Percentiles rank a stretch among this genome's conserved stretches.
These are phyloP conservation scores for Fulmarus glacialis DNA, from an alignment of 2,113 vertebrate species.

Conservation along the genomic window DNA sequence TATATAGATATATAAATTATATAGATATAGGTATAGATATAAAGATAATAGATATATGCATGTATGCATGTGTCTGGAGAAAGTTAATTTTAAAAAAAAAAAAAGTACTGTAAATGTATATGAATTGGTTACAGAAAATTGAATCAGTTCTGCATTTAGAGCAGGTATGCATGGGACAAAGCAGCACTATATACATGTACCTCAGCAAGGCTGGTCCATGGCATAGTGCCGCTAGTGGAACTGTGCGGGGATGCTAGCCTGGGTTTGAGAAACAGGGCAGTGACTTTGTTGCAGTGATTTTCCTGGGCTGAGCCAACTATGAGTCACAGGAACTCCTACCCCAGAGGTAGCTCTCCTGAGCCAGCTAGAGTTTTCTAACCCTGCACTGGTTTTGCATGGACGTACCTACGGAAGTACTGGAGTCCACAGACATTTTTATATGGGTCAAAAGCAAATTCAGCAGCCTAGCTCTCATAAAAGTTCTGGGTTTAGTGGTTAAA, in stretches of 20 bases:
- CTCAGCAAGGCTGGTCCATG: background rate
- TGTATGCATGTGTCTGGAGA: background rate
- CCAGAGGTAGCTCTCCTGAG: background rate
- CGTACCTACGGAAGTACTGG: fast-evolving
- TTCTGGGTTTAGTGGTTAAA: background rate
- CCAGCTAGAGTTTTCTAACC: background rate
- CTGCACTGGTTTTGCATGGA: background rate
- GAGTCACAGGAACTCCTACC: background rate
- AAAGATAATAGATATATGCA: background rate
- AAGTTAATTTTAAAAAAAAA: background rate
- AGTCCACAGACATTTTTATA: background rate
- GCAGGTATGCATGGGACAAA: background rate
- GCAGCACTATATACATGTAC: background rate
- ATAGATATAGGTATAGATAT: background rate
- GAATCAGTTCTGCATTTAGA: background rate
- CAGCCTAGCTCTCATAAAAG: background rate
- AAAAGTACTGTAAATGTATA: background rate
- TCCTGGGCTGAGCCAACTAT: background rate
- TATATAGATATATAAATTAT: background rate
- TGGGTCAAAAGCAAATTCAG: background rate
- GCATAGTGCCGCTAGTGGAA: background rate
- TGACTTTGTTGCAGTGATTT: background rate
- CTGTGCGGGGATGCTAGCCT: background rate
- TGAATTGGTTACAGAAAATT: background rate
- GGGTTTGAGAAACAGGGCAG: background rate